Evolutionary conservation across 2,888 invertebrate species (phyloP), one percentile per base, ranked within the genome.

Genomic region (Melitaea athalia): DNA sequence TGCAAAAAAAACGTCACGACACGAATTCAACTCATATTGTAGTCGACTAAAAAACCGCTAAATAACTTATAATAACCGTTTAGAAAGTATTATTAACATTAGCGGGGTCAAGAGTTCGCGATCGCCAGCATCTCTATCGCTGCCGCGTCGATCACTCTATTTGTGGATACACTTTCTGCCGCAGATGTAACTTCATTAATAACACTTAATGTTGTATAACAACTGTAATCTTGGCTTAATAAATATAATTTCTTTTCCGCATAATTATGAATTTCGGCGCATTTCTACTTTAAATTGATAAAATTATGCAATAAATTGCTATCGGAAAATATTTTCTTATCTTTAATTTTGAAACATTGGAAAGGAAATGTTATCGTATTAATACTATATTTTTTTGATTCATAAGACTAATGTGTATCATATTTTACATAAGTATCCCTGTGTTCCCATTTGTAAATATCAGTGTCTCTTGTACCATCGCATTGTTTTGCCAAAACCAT

Each of bases 81-180:
- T 88, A 87, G 89, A 90, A 90, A 90, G 89, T 84, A 71, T 68
- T 74, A 71, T 68, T 81, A 81, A 81, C 81, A 85, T 84, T 82
- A 83, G 80, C 78, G 78, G 75, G 79, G 81, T 85, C 84, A 72
- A 72, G 68, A 73, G 74, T 71, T 67, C 71, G 64, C 55, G 64
- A 66, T 64, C 67, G 64, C 24, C 31, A 50, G 52, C 33, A 45
- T 47, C 52, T 38, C 52, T 3, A 33, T 65, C 10, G 47, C 64
- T 62, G 66, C 71, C 67, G 67, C 64, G 70, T 38, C 60, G n/a
- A 67, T 63, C 38, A 57, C 24, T 59, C 63, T 59, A 55, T 63
- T 60, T 38, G 17, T 17, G 45, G 45, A 17, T 10, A 45, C 45
- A 42, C 38, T 38, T 53, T 60, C 50, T 6, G 53, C 65, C 43